Conservation (phyloP, 2,888 invertebrate genomes). For the Micoletzkya japonica region DNA sequence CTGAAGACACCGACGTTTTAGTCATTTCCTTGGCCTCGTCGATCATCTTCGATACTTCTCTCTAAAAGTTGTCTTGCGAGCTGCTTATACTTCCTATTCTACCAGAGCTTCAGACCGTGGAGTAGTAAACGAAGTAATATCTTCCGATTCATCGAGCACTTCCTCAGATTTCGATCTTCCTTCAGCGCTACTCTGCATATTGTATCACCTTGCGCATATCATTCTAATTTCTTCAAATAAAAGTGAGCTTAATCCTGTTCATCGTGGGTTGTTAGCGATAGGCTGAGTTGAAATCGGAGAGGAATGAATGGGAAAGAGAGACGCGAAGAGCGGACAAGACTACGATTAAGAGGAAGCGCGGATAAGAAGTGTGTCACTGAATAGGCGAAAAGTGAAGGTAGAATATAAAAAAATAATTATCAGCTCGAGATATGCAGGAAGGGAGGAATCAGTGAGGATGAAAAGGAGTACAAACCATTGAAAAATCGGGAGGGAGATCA, state of each 20-base stretch:
- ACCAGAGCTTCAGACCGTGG: too few relatives aligned
- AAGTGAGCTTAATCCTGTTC: too few relatives aligned
- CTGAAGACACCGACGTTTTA: too few relatives aligned
- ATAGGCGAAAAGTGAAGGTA: neutral
- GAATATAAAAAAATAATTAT: neutral
- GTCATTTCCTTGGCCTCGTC: too few relatives aligned
- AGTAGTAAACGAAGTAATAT: slow-evolving; percentile 4
- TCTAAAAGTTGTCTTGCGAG: too few relatives aligned
- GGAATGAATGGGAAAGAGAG: neutral
- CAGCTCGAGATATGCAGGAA: neutral
- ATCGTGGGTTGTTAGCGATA: too few relatives aligned
- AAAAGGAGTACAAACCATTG: neutral
- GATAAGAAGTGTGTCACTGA: neutral
- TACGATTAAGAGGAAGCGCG: neutral
- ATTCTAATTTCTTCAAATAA: neutral
- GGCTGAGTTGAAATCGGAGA: neutral
- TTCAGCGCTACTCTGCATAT: neutral
- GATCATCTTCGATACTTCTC: too few relatives aligned
- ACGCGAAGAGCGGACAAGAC: neutral
- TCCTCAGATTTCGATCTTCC: slow-evolving; percentile 7
- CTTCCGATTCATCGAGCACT: slow-evolving; percentile 17
- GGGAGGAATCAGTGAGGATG: neutral
- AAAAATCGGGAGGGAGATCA: slow-evolving; percentile 18
- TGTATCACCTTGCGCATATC: neutral
- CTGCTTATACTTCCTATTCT: too few relatives aligned